These are phyloP conservation scores for Nymphicus hollandicus DNA, from an alignment of 2,113 vertebrate genomes.

Conservation along the genomic window DNA sequence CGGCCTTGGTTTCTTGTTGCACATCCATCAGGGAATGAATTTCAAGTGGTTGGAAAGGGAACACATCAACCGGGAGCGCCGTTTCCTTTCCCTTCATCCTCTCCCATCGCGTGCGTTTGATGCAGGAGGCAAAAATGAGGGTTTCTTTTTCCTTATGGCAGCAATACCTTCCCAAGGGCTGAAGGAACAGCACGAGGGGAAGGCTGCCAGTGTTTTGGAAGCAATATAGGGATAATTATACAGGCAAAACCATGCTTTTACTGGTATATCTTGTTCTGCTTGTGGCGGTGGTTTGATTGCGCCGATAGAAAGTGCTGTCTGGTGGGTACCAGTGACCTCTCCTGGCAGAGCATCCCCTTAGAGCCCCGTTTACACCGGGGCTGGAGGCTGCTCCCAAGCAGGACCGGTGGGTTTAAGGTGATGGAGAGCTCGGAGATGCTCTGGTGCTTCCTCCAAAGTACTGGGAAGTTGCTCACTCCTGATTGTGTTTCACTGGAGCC, in stretches of 20 bases:
- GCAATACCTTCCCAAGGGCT: neutral
- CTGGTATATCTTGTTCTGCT: neutral
- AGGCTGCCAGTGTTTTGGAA: neutral
- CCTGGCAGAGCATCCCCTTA: neutral
- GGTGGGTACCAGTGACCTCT: neutral
- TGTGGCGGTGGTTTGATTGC: neutral
- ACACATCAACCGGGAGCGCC: rapidly evolving
- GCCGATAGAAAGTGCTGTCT: neutral
- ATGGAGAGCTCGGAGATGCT: neutral
- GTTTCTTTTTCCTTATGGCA: neutral
- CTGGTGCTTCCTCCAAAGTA: neutral
- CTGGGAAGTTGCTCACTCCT: neutral
- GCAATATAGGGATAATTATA: neutral
- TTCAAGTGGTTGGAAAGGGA: neutral
- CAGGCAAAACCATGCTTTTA: neutral
- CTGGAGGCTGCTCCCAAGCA: neutral
- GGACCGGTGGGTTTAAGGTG: neutral
- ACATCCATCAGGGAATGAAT: rapidly evolving
- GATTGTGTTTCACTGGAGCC: neutral
- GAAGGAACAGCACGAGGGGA: neutral
- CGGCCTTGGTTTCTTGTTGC: neutral
- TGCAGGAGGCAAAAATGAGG: neutral
- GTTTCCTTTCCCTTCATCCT: neutral
- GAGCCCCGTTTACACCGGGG: rapidly evolving
- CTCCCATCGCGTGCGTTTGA: neutral